Percentiles rank a stretch among this genome's conserved stretches.
phyloP scores from a whole-genome alignment of 2,888 invertebrate species.

The Macroteleia sp. region DNA sequence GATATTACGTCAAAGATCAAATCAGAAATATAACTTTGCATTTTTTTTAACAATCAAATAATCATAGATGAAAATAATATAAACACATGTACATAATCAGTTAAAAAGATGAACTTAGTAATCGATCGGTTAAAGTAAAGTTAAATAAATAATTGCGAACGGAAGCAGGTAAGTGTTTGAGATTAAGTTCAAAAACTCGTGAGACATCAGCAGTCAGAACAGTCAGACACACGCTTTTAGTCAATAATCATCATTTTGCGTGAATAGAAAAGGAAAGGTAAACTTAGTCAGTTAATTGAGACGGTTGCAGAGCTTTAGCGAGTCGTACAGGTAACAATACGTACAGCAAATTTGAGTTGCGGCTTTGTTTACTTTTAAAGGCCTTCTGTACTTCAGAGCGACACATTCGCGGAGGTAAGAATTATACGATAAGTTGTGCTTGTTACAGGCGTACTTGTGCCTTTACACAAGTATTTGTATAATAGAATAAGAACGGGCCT shows the following conservation, averaged over 20 bases:
- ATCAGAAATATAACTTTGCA: neutral
- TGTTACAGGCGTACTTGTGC: no score
- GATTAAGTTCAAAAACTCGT: neutral
- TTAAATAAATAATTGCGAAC: constrained; percentile 11
- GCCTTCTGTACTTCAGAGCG: constrained; percentile 71
- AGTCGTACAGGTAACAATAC: constrained; percentile 63
- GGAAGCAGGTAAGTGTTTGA: constrained; percentile 50
- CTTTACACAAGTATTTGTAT: no score
- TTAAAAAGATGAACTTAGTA: constrained; percentile 17
- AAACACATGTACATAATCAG: neutral
- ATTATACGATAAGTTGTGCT: no score
- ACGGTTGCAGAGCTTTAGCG: constrained; percentile 54
- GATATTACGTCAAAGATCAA: constrained; percentile 10
- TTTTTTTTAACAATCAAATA: neutral
- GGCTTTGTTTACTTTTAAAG: constrained; percentile 36
- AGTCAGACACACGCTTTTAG: constrained; percentile 67
- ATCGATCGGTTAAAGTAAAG: neutral
- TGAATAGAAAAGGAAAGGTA: constrained; percentile 56
- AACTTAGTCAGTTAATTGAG: constrained; percentile 44
- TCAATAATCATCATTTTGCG: constrained; percentile 53
- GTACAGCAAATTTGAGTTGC: constrained; percentile 37
- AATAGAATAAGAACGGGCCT: constrained; percentile 34
- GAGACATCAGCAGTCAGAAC: constrained; percentile 45
- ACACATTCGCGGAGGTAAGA: no score
- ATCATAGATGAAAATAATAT: neutral